phyloP scores from a whole-genome alignment of 2,888 invertebrate species.

The Entomobrya proxima region DNA sequence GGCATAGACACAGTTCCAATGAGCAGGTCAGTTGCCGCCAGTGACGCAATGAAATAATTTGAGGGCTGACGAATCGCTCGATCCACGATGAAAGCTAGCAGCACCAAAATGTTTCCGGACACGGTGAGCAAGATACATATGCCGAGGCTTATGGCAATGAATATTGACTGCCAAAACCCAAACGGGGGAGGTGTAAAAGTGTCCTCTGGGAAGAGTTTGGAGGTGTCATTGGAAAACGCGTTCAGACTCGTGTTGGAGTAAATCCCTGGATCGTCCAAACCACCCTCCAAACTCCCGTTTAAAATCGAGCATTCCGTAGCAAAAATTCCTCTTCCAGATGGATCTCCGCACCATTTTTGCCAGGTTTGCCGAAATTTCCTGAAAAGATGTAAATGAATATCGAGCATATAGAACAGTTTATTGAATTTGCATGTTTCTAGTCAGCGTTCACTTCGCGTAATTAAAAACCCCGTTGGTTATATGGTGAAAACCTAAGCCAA shows the following conservation, averaged over 20 bases:
- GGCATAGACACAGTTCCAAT: constrained; percentile 93
- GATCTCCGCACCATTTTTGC: constrained; percentile 68
- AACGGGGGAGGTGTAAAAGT: constrained; percentile 84
- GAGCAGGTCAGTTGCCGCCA: constrained; percentile 97
- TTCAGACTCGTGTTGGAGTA: constrained; percentile 44
- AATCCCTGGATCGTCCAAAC: constrained; percentile 51
- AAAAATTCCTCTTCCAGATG: constrained; percentile 64
- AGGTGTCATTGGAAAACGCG: constrained; percentile 46
- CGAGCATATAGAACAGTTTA: neutral
- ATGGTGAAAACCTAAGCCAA: too few species aligned
- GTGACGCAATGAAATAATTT: constrained; percentile 99
- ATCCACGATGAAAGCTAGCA: constrained; percentile 94
- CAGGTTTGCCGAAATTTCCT: constrained; percentile 71
- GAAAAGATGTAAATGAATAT: neutral
- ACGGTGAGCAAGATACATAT: constrained; percentile 94
- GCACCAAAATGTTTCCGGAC: constrained; percentile 95
- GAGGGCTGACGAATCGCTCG: constrained; percentile 89
- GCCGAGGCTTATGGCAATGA: constrained; percentile 91
- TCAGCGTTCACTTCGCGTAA: neutral
- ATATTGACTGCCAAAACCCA: constrained; percentile 91
- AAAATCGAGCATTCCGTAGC: constrained; percentile 73
- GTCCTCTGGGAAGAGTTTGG: constrained; percentile 52
- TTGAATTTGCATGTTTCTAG: neutral
- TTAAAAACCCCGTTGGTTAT: too few species aligned
- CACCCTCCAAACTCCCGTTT: constrained; percentile 69